Base-by-base conservation (phyloP, 2,888 invertebrate genomes). In the Myopa tessellatipennis region DNA sequence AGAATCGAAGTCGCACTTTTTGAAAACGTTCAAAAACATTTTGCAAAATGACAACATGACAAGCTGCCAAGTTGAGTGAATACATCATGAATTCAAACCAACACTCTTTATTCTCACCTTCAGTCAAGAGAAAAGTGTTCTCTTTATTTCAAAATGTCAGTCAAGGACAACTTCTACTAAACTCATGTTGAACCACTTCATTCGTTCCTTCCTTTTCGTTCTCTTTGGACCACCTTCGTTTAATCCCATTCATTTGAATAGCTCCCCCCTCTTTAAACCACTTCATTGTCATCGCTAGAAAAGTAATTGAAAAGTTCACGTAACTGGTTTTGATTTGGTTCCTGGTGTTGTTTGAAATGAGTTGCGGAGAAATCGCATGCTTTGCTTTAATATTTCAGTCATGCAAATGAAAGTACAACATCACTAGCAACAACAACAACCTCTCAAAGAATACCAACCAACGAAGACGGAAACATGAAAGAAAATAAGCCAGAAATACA, bases 341-440 rank as follows among this genome's bases (percentile, higher is more conserved):
- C 50, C 10, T 45, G 45, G 6, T 10, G 26, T 26, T 26, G 26
- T 8, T 45, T 16, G 52, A 26, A 26, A 26, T 26, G 18, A 45
- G 14, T 18, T 12, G 14, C 10, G 34, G 34, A 50, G 14, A 34
- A 50, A 34, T 69, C 34, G 70, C 70, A 70, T 52, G 52, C 70
- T 50, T n/a, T 34, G 14, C 70, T 12, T 50, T 55, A 70, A 52
- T 55, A 36, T 34, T 45, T 45, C 50, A 26, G 2, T 26, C 2
- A 70, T 50, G 50, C 50, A 70, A 70, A 70, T 55, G 34, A 18
- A 63, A 63, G 26, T 63, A 69, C 36, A 69, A 45, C 69, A 50
- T 18, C 69, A 12, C 4, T n/a, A 10, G 6, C 16, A 55, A 55
- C 34, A 70, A 50, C 55, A 55, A 55, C 50, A 18, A 26, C 45